Conservation (phyloP, 2,888 invertebrate species). For the Heliconius erato region DNA sequence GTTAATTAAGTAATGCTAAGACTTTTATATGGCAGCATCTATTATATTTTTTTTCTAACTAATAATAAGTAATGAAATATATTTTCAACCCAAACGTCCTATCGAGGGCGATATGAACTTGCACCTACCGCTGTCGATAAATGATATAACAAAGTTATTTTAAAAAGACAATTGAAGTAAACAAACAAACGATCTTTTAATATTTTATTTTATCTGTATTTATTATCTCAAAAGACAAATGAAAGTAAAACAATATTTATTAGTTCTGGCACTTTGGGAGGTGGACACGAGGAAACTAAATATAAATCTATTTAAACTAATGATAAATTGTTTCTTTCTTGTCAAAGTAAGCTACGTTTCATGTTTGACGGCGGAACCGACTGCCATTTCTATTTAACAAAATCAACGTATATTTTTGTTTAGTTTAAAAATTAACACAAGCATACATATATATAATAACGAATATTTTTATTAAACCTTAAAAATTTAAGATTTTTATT, state of each 20-base stretch:
- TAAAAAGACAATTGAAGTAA: not conserved
- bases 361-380: not conserved
- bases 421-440: not conserved
- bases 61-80: too few species aligned
- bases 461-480: not conserved
- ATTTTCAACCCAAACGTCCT: too few species aligned
- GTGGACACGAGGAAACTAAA: not conserved
- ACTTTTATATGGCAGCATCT: too few species aligned
- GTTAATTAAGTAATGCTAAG: too few species aligned
- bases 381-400: not conserved
- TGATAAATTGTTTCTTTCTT: conserved; percentile 8
- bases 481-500: too few species aligned
- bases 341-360: not conserved
- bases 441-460: not conserved
- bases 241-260: not conserved
- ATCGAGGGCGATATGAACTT: too few species aligned
- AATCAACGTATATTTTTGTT: not conserved
- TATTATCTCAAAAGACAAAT: not conserved
- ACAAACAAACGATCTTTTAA: not conserved
- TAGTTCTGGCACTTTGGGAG: not conserved
- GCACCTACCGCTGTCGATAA: not conserved
- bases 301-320: conserved; percentile 21
- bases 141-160: not conserved
- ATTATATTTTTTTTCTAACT: too few species aligned
- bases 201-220: not conserved